Base-by-base conservation (phyloP, 2,888 invertebrate species). In the Helicoverpa assulta region DNA sequence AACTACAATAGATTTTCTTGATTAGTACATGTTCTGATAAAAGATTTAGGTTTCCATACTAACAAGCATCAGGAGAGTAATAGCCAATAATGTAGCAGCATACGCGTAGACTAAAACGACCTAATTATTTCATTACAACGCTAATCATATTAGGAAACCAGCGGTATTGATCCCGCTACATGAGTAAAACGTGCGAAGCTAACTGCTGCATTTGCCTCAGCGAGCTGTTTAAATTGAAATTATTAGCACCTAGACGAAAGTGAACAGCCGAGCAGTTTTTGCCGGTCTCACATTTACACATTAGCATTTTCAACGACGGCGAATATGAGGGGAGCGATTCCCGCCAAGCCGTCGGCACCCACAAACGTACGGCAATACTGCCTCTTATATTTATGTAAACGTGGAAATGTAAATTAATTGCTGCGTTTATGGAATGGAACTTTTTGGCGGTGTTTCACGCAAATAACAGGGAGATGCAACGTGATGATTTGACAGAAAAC, bases 401-500 rank as follows among this genome's bases (percentile, higher is more conserved):
- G 91, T 86, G 87, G 86, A 90, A 92, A 93, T 93, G 91, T 90
- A 92, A 93, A 93, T 93, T 93, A 92, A 93, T 93, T 91, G 90
- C 85, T 82, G 84, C 90, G 87, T 90, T 92, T 90, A 91, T 90
- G 86, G 88, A 91, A 92, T 85, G 85, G 89, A 88, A 90, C 86
- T 89, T 92, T 92, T 90, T 88, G 88, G 83, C 80, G 86, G 86
- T 80, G 81, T 85, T 82, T 84, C 82, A 76, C 83, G 81, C 61
- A 86, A 89, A 90, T 89, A 87, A 87, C 86, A 84, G 83, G 71
- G 75, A 80, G 82, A 81, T 83, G 76, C 76, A 82, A 74, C 71
- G 77, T 76, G 78, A 78, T 12, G 70, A 73, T 78, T 73, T 73
- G 71, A 70, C 74, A 76, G 67, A 53, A 72, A 60, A 67, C 60